A percentile compares a stretch with the other conserved stretches of the same genome.
Evolutionary conservation across 2,888 invertebrate genomes (phyloP).

Genomic region (Antheraea assamensis): DNA sequence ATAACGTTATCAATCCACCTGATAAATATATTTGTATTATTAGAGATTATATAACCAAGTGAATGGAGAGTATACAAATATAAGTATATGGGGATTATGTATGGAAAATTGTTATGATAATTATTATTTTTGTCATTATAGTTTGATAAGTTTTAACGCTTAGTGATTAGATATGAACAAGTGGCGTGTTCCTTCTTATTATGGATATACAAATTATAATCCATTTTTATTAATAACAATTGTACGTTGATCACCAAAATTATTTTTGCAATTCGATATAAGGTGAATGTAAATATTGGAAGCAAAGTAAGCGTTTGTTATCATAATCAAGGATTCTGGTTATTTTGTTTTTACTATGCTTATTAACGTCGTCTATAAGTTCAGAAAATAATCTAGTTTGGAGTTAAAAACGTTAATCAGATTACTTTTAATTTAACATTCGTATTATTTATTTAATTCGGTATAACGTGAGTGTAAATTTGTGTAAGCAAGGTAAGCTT

Average conservation of each 20-base stretch:
- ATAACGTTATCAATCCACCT: neutral
- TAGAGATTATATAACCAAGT: too few relatives aligned
- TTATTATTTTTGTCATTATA: conserved; percentile 37
- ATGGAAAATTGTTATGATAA: conserved; percentile 31
- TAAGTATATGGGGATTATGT: conserved; percentile 5
- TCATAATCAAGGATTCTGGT: neutral
- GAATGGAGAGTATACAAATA: too few relatives aligned
- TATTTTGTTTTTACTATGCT: neutral
- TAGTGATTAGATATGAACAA: conserved; percentile 43
- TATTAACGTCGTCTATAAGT: too few relatives aligned
- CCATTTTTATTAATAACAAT: neutral
- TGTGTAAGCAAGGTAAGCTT: neutral
- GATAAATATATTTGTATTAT: too few relatives aligned
- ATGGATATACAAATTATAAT: conserved; percentile 25
- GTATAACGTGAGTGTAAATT: neutral
- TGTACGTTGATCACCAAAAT: neutral
- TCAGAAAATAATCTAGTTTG: too few relatives aligned
- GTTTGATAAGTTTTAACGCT: conserved; percentile 43
- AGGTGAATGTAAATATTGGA: neutral
- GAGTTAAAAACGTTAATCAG: too few relatives aligned
- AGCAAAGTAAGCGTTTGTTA: neutral
- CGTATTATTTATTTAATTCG: neutral
- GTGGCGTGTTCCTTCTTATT: conserved; percentile 37
- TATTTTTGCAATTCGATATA: neutral
- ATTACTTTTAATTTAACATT: too few relatives aligned